Percentiles rank a stretch among this genome's conserved stretches.
Evolutionary conservation across 1,140 invertebrate species (phyloP).

Genomic region (Pseudobourletiella spinata): DNA sequence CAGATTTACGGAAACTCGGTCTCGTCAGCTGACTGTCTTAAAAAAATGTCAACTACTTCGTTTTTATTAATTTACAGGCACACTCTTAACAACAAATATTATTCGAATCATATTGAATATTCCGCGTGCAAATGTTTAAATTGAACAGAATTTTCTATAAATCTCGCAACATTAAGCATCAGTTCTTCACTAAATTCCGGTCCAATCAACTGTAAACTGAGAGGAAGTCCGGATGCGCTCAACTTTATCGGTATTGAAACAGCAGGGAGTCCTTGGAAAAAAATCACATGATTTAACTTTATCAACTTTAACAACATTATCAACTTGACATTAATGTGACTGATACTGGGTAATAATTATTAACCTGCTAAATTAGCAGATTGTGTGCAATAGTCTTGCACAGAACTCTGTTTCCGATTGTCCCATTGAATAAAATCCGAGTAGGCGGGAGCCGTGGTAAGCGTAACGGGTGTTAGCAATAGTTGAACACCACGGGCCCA

Average conservation of each 20-base stretch:
- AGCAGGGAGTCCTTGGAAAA: conserved; percentile 75
- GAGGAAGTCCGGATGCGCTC: conserved; percentile 58
- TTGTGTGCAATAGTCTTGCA: conserved; percentile 91
- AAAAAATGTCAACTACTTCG: no score
- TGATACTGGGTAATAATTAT: no score
- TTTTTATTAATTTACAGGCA: no score
- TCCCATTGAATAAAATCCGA: conserved; percentile 67
- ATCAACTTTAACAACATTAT: no score
- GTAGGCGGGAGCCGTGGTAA: conserved; percentile 69
- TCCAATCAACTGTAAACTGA: conserved; percentile 89
- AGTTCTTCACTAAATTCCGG: conserved; percentile 64
- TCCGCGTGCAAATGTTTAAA: no score
- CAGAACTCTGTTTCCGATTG: conserved; percentile 74
- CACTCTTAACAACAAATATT: no score
- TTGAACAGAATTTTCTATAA: no score
- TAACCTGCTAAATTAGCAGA: conserved; percentile 88
- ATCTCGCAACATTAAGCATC: conserved; percentile 70
- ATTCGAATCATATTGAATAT: no score
- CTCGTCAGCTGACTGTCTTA: no score
- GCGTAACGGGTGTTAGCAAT: conserved; percentile 82
- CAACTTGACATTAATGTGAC: no score
- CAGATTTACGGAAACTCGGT: no score
- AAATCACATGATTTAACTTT: no score
- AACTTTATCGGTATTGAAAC: conserved; percentile 75
- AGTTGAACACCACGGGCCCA: conserved; percentile 64